Evolutionary conservation across 2,113 vertebrate species (phyloP).

Genomic region (Xenopus tropicalis): UCB_Xtro_10.0 CM004452.2:41579501-41580000

Average conservation of each 20-base stretch:
- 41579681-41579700: constrained; percentile 35
- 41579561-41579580: constrained; percentile 34
- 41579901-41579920: not conserved
- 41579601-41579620: constrained; percentile 5
- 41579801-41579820: constrained; percentile 18
- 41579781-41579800: not conserved
- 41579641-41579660: constrained; percentile 29
- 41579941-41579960: too few relatives aligned
- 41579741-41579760: constrained; percentile 28
- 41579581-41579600: constrained; percentile 43
- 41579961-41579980: too few relatives aligned
- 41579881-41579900: not conserved
- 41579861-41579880: constrained; percentile 15
- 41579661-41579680: constrained; percentile 6
- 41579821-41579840: constrained; percentile 15
- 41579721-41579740: constrained; percentile 25
- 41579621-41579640: constrained; percentile 38
- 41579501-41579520: constrained; percentile 24
- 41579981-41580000: too few relatives aligned
- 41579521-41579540: constrained; percentile 37
- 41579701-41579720: constrained; percentile 18
- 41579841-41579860: constrained; percentile 16
- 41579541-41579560: constrained; percentile 35
- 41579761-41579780: constrained; percentile 22
- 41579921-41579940: too few relatives aligned